Percentiles rank a stretch among this genome's conserved stretches.
Conservation (phyloP, 2,113 vertebrate species). For the Cynopterus brachyotis region DNA sequence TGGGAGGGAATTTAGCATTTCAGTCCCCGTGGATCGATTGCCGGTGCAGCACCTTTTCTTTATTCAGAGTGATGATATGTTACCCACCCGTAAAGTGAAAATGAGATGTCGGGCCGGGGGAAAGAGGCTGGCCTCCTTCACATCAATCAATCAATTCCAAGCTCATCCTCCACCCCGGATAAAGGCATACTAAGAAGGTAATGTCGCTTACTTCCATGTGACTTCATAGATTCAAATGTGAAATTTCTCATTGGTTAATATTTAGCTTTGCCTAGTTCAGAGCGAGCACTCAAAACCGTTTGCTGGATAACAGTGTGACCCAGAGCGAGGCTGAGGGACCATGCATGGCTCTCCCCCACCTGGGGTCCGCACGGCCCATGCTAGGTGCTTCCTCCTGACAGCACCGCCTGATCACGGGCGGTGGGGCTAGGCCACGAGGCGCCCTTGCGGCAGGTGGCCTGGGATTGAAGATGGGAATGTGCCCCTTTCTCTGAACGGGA, state of each 20-base stretch:
- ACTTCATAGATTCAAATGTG: background rate
- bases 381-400: background rate
- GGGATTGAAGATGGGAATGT: background rate
- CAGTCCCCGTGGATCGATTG: background rate
- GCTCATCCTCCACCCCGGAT: background rate
- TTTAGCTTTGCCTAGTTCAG: background rate
- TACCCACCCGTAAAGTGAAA: background rate
- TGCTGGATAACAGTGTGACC: background rate
- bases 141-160: background rate
- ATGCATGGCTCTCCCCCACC: accelerated
- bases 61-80: background rate
- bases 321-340: background rate
- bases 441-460: background rate
- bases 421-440: background rate
- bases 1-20: background rate
- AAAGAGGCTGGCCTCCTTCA: background rate
- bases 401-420: background rate
- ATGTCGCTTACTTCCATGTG: background rate
- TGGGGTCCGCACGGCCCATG: background rate
- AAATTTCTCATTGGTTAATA: background rate
- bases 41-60: background rate
- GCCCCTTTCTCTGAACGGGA: background rate
- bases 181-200: background rate
- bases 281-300: background rate
- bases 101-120: background rate